A percentile compares a stretch with the other conserved stretches of the same genome.
Evolutionary conservation across 2,888 invertebrate species (phyloP).

Genomic region (Enchytraeus crypticus): DNA sequence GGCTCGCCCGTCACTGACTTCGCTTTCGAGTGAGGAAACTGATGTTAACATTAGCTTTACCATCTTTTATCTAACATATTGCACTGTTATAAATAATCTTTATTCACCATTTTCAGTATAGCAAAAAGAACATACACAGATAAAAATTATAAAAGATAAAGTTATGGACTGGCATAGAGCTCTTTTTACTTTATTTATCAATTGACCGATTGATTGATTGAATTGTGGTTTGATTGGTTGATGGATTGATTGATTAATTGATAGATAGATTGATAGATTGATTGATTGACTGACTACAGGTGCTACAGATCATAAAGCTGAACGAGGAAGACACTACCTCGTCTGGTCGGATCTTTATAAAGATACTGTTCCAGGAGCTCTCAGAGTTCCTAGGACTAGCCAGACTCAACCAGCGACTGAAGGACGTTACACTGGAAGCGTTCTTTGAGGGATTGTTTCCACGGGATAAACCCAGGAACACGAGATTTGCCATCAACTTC

Average conservation of each 20-base stretch:
- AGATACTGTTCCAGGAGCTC: slow-evolving; percentile 86
- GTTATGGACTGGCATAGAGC: not conserved
- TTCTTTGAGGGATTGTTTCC: slow-evolving; percentile 89
- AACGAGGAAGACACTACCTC: slow-evolving; percentile 97
- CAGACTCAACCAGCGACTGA: slow-evolving; percentile 79
- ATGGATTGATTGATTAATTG: not conserved
- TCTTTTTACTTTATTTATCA: not conserved
- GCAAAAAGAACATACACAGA: too few species aligned
- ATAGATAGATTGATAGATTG: too few species aligned
- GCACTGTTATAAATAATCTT: too few species aligned
- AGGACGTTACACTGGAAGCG: slow-evolving; percentile 74
- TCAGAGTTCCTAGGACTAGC: slow-evolving; percentile 90
- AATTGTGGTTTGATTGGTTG: too few species aligned
- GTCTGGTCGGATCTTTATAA: slow-evolving; percentile 91
- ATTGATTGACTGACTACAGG: slow-evolving; percentile 52
- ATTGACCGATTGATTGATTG: too few species aligned
- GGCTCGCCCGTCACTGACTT: too few species aligned
- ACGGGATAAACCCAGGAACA: slow-evolving; percentile 87
- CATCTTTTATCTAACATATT: too few species aligned
- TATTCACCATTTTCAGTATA: too few species aligned
- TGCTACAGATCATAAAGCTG: slow-evolving; percentile 74
- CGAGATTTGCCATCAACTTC: slow-evolving; percentile 93
- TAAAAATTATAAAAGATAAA: too few species aligned
- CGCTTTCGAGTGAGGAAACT: too few species aligned
- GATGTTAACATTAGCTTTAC: too few species aligned